These are phyloP conservation scores for Athene cunicularia DNA, from an alignment of 2,113 vertebrate species.

Conservation along the genomic window DNA sequence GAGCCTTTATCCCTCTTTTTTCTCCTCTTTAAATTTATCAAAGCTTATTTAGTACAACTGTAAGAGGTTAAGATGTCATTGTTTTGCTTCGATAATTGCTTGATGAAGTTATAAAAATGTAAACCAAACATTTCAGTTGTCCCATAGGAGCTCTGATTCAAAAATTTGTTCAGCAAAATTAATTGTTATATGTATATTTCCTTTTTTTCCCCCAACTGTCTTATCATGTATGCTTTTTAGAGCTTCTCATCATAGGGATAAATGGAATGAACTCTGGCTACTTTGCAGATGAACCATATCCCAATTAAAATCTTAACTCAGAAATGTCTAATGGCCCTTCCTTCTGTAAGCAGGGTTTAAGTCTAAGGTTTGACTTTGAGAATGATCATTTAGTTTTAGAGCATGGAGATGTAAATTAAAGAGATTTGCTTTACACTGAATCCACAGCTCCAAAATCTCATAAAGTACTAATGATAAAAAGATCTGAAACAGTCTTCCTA, in stretches of 20 bases:
- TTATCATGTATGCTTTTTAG: background rate
- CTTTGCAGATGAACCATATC: background rate
- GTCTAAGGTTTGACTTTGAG: background rate
- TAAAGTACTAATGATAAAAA: constrained; percentile 2
- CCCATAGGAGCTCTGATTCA: background rate
- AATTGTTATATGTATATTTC: background rate
- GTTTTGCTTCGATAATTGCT: background rate
- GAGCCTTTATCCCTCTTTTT: background rate
- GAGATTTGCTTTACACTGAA: constrained; percentile 36
- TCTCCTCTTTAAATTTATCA: background rate
- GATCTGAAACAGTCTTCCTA: constrained; percentile 16
- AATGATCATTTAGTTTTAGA: background rate
- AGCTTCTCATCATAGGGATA: background rate
- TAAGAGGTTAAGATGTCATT: background rate
- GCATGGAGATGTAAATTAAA: background rate
- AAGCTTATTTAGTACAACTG: background rate
- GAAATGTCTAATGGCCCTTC: background rate
- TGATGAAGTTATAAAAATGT: background rate
- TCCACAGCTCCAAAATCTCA: background rate
- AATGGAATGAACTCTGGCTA: background rate
- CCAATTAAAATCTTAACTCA: constrained; percentile 18
- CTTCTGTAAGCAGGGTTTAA: background rate
- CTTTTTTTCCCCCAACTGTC: background rate
- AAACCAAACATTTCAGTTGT: background rate
- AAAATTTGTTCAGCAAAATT: background rate